phyloP scores from a whole-genome alignment of 2,113 vertebrate genomes.

The Xenotilapia leptura region DNA sequence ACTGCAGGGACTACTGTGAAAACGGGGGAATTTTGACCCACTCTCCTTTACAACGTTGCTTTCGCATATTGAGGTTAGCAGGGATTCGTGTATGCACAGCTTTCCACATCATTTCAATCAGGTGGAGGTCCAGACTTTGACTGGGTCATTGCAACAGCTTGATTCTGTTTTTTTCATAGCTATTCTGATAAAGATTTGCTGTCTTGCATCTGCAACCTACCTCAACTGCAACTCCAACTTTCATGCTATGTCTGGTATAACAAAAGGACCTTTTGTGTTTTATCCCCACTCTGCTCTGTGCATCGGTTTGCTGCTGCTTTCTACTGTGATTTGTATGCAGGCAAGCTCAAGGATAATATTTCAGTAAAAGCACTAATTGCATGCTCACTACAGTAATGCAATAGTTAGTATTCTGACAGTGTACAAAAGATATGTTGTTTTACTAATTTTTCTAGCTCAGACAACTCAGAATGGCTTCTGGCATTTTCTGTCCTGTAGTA shows the following conservation, averaged over 20 bases:
- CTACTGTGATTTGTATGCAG: neutral
- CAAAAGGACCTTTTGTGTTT: neutral
- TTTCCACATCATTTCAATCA: neutral
- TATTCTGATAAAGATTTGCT: neutral
- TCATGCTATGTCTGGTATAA: neutral
- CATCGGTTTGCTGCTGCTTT: neutral
- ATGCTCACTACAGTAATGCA: neutral
- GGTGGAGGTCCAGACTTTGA: neutral
- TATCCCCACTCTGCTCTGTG: neutral
- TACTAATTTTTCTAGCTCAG: rapidly evolving
- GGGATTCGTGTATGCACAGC: neutral
- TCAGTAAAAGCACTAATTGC: neutral
- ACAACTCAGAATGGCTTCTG: rapidly evolving
- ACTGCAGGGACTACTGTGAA: rapidly evolving
- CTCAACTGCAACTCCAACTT: neutral
- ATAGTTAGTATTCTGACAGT: neutral
- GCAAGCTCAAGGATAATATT: neutral
- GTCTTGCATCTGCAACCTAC: neutral
- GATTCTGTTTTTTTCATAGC: neutral
- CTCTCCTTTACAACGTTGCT: neutral
- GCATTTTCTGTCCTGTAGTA: neutral
- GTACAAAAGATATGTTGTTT: neutral
- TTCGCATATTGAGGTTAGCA: neutral
- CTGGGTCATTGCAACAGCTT: neutral
- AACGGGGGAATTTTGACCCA: rapidly evolving